A percentile compares a stretch with the other conserved stretches of the same genome.
These are phyloP conservation scores for Muraenolepis orangiensis DNA, from an alignment of 2,797 vertebrate species.

Conservation along the genomic window DNA sequence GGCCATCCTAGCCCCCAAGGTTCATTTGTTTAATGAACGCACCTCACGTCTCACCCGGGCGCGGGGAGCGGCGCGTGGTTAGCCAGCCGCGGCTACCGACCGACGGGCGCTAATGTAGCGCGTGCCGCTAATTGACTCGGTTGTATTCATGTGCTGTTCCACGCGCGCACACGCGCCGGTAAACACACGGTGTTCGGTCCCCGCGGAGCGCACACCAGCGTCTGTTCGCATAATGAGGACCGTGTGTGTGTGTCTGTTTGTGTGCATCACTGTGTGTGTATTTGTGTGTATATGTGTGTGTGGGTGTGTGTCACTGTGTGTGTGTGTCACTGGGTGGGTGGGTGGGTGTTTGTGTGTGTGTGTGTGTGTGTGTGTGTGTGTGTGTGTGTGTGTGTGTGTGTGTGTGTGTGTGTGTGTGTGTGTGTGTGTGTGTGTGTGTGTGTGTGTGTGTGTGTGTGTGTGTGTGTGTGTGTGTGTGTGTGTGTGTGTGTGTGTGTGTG, in stretches of 20 bases:
- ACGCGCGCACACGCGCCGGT: slow-evolving; percentile 34
- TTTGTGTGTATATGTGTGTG: slow-evolving; percentile 14
- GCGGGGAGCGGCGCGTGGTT: neutral
- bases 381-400: neutral
- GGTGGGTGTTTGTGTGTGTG: neutral
- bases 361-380: neutral
- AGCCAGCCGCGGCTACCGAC: slow-evolving; percentile 21
- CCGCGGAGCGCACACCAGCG: slow-evolving; percentile 38
- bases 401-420: slow-evolving; percentile 2
- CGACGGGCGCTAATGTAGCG: slow-evolving; percentile 23
- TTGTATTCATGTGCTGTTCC: slow-evolving; percentile 25
- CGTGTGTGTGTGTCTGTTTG: slow-evolving; percentile 20
- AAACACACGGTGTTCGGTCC: slow-evolving; percentile 46
- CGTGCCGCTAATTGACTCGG: slow-evolving; percentile 35
- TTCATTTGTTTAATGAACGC: neutral
- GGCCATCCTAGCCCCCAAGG: too few species aligned
- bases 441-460: slow-evolving; percentile 10
- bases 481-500: neutral
- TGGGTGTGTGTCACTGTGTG: neutral
- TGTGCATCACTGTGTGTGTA: slow-evolving; percentile 14
- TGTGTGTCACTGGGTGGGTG: too few species aligned
- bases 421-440: slow-evolving; percentile 15
- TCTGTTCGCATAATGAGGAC: slow-evolving; percentile 58
- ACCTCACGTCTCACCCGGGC: neutral
- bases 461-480: slow-evolving; percentile 13